Percentiles rank a stretch among this genome's conserved stretches.
Conservation (phyloP, 2,888 invertebrate genomes). For the Leucophora obtusa region DNA sequence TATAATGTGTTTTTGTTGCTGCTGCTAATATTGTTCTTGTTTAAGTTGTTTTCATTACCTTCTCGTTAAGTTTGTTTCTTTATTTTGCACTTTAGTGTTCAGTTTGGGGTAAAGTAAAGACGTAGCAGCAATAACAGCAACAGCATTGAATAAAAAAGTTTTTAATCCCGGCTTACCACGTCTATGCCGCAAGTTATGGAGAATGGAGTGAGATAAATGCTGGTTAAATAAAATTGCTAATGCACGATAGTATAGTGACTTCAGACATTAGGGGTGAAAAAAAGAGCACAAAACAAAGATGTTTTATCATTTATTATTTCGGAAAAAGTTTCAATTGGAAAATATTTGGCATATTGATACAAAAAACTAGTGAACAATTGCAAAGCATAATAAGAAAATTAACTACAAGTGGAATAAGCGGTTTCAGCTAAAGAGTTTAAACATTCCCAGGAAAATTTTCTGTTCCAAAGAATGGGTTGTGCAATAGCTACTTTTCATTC, state of each 20-base stretch:
- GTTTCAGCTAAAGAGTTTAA: no score
- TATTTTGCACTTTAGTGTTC: slow-evolving; percentile 56
- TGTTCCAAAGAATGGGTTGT: no score
- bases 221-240: slow-evolving; percentile 42
- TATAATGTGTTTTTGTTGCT: not conserved
- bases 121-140: slow-evolving; percentile 39
- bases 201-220: slow-evolving; percentile 46
- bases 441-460: no score
- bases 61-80: slow-evolving; percentile 57
- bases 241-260: not conserved
- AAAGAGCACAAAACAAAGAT: not conserved
- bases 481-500: no score
- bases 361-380: no score
- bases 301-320: no score
- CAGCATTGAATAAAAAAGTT: slow-evolving; percentile 43
- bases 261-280: slow-evolving; percentile 1
- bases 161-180: slow-evolving; percentile 62
- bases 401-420: no score
- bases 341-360: no score
- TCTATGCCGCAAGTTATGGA: slow-evolving; percentile 55
- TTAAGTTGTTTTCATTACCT: slow-evolving; percentile 55
- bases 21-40: slow-evolving; percentile 1
- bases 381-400: no score
- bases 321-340: no score
- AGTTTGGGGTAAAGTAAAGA: slow-evolving; percentile 54